Evolutionary conservation across 2,797 vertebrate species (phyloP).

Genomic region (Sparidentex hasta): DNA sequence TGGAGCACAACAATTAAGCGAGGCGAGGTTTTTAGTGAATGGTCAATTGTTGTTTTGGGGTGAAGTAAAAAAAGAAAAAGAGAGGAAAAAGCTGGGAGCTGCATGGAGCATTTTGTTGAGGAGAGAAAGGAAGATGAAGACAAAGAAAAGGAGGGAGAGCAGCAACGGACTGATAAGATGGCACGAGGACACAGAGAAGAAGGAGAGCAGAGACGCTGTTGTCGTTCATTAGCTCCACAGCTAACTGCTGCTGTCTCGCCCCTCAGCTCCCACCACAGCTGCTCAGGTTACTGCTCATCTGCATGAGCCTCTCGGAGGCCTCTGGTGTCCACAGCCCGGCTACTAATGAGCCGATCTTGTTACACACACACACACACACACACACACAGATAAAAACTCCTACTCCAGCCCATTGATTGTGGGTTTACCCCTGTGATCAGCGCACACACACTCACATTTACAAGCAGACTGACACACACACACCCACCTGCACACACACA

Average conservation of each 20-base stretch:
- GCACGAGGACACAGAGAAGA: not conserved
- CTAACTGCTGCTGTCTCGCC: conserved; percentile 59
- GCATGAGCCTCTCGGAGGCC: conserved; percentile 79
- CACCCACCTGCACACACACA: conserved; percentile 7
- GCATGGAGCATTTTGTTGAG: not conserved
- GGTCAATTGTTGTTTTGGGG: too few relatives aligned
- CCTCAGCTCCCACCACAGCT: conserved; percentile 61
- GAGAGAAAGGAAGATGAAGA: not conserved
- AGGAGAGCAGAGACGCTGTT: conserved; percentile 24
- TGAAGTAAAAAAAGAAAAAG: too few relatives aligned
- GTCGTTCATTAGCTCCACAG: conserved; percentile 67
- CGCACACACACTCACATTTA: conserved; percentile 11
- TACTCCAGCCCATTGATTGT: conserved; percentile 79
- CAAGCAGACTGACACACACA: not conserved
- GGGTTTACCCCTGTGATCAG: conserved; percentile 80
- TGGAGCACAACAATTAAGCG: not conserved
- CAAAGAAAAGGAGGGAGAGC: not conserved
- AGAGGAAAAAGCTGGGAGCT: not conserved
- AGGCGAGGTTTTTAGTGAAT: not conserved
- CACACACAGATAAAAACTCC: conserved; percentile 14
- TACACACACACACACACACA: conserved; percentile 77
- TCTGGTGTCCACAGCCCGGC: conserved; percentile 78
- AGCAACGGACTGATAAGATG: not conserved
- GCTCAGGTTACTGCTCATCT: conserved; percentile 87
- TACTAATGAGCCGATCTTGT: conserved; percentile 85